Conservation (phyloP, 1,140 invertebrate genomes). For the Aphelinus atriplicis region DNA sequence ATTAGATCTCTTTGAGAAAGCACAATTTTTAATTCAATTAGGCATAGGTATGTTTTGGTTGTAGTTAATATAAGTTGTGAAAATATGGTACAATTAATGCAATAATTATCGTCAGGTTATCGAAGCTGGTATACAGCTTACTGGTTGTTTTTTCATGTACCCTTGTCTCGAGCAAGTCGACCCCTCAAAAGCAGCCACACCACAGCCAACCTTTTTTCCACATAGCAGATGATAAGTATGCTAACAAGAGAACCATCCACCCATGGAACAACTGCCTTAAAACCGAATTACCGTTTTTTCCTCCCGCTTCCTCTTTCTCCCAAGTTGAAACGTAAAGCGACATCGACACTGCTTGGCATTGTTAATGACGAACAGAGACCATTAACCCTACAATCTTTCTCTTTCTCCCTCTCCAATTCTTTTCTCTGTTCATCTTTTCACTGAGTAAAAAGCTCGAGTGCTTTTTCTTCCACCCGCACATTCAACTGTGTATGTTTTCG, state of each 20-base stretch:
- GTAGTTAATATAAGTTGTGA: no score
- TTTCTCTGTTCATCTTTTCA: background rate
- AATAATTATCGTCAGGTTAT: no score
- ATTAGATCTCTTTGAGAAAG: no score
- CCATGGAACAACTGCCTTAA: constrained; percentile 2
- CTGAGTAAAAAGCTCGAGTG: background rate
- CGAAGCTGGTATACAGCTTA: no score
- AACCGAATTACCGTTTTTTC: constrained; percentile 18
- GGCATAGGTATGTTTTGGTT: no score
- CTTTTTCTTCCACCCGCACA: background rate
- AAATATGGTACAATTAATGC: no score
- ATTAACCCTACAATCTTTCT: constrained; percentile 9
- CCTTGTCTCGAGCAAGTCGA: no score
- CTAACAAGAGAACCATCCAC: constrained; percentile 7
- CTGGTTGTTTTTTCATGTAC: no score
- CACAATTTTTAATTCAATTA: no score
- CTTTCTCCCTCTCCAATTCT: background rate
- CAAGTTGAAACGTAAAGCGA: constrained; percentile 10
- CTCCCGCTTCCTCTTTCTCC: background rate
- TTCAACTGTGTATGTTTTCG: background rate
- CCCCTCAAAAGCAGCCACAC: no score
- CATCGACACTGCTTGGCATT: constrained; percentile 9
- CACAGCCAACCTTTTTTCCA: background rate
- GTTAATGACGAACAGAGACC: constrained; percentile 9
- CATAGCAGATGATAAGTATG: background rate